Conservation (phyloP, 1,140 invertebrate species). For the Drosophila athabasca region DNA sequence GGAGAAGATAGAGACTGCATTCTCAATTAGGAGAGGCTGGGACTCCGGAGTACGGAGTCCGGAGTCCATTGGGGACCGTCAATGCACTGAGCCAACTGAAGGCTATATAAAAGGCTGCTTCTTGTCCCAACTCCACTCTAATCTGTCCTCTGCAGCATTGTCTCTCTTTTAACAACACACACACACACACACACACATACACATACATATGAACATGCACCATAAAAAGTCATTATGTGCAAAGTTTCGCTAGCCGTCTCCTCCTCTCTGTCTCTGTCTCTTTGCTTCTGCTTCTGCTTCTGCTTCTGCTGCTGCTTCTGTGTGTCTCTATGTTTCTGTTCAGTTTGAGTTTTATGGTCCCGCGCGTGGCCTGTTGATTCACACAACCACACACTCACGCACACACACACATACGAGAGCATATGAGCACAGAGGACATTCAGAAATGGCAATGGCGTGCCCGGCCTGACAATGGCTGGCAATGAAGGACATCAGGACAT, state of each 20-base stretch:
- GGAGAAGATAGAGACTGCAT: conserved; percentile 35
- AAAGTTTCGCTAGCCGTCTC: conserved; percentile 64
- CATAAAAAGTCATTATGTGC: conserved; percentile 80
- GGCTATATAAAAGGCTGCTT: conserved; percentile 58
- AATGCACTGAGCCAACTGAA: conserved; percentile 32
- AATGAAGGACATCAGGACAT: conserved; percentile 56
- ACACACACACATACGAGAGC: conserved; percentile 14
- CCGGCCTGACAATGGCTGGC: conserved; percentile 65
- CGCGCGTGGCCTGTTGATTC: conserved; percentile 75
- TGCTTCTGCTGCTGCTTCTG: too few species aligned
- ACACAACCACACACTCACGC: conserved; percentile 26
- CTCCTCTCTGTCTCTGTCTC: conserved; percentile 18
- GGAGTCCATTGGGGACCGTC: conserved; percentile 9
- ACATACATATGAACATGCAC: conserved; percentile 18
- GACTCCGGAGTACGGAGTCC: conserved; percentile 11
- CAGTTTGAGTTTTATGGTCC: conserved; percentile 69
- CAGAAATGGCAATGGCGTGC: conserved; percentile 60
- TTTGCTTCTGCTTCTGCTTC: not conserved
- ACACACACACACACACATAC: conserved; percentile 18
- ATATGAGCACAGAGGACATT: conserved; percentile 43
- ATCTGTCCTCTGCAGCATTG: not conserved
- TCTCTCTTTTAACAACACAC: conserved; percentile 8
- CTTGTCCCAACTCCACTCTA: conserved; percentile 13
- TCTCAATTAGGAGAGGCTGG: conserved; percentile 53
- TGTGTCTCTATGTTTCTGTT: conserved; percentile 46